phyloP scores from a whole-genome alignment of 2,888 invertebrate genomes.

The Himalopsyche kuldschensis region DNA sequence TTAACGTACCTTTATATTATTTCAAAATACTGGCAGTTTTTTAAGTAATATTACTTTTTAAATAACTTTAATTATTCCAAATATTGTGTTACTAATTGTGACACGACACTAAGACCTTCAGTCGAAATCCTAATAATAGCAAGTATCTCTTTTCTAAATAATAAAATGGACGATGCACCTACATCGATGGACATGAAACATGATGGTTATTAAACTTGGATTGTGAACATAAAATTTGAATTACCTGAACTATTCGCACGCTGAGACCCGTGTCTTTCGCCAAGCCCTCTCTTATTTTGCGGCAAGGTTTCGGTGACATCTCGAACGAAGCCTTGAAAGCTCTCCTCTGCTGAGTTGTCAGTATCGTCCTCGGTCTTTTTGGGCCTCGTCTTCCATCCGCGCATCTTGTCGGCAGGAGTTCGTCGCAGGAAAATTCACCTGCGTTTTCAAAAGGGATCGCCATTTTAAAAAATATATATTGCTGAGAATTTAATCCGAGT shows the following conservation, averaged over 20 bases:
- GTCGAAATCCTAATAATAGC: too few species aligned
- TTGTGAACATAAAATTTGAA: background rate
- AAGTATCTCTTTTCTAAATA: too few species aligned
- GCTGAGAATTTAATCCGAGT: too few species aligned
- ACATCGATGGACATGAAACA: too few species aligned
- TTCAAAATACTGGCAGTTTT: too few species aligned
- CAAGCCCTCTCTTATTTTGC: constrained; percentile 95
- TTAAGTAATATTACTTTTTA: too few species aligned
- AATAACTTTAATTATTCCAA: too few species aligned
- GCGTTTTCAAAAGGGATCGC: background rate
- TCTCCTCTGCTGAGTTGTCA: constrained; percentile 94
- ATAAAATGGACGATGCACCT: too few species aligned
- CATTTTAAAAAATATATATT: background rate
- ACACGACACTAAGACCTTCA: too few species aligned
- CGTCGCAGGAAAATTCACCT: constrained; percentile 37
- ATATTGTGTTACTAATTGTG: too few species aligned
- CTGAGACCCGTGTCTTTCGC: constrained; percentile 99
- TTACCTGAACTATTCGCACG: constrained; percentile 89
- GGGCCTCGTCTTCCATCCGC: constrained; percentile 85
- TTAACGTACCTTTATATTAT: too few species aligned
- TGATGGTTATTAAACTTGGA: too few species aligned
- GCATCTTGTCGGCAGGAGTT: constrained; percentile 29
- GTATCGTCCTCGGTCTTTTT: constrained; percentile 94
- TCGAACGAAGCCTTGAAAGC: constrained; percentile 99
- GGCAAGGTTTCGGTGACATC: constrained; percentile 93